These are phyloP conservation scores for Cryptocephalus primarius DNA, from an alignment of 2,888 invertebrate species.

Conservation along the genomic window DNA sequence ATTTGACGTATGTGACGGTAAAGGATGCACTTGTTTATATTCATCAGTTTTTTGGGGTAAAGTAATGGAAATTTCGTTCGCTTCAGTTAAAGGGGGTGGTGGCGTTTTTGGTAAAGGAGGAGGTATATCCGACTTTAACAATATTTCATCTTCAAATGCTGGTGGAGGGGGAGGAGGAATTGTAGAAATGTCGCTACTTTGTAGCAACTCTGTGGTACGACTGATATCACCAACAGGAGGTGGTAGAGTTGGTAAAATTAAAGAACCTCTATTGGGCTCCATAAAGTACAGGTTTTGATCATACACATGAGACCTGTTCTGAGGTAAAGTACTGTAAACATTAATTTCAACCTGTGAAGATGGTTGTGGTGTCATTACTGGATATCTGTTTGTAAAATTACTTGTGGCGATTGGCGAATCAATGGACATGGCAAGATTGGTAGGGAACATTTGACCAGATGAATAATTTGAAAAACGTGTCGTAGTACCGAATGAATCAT, in stretches of 20 bases:
- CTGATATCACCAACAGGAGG: not conserved
- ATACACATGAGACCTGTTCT: conserved; percentile 5
- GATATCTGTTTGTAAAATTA: conserved; percentile 9
- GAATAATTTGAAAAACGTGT: conserved; percentile 8
- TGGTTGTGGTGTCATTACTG: conserved; percentile 6
- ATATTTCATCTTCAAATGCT: conserved; percentile 8
- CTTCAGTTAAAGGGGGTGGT: conserved; percentile 12
- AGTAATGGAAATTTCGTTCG: not conserved
- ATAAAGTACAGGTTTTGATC: not conserved
- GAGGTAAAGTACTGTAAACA: conserved; percentile 17
- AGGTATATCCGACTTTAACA: conserved; percentile 1
- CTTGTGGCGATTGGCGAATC: conserved; percentile 9
- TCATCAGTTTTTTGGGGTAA: not conserved
- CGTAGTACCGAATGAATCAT: conserved; percentile 3
- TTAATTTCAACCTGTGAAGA: conserved; percentile 20
- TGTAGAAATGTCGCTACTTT: conserved; percentile 16
- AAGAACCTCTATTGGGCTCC: not conserved
- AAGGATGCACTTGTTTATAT: not conserved
- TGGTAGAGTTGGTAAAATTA: not conserved
- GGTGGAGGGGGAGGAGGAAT: conserved; percentile 19
- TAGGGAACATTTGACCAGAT: conserved; percentile 2
- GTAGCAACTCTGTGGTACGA: conserved; percentile 8
- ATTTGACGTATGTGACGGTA: not conserved
- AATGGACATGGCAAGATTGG: conserved; percentile 8
- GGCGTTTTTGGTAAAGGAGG: conserved; percentile 18